Conservation (phyloP, 2,888 invertebrate genomes). For the Neoscelio sp. region DNA sequence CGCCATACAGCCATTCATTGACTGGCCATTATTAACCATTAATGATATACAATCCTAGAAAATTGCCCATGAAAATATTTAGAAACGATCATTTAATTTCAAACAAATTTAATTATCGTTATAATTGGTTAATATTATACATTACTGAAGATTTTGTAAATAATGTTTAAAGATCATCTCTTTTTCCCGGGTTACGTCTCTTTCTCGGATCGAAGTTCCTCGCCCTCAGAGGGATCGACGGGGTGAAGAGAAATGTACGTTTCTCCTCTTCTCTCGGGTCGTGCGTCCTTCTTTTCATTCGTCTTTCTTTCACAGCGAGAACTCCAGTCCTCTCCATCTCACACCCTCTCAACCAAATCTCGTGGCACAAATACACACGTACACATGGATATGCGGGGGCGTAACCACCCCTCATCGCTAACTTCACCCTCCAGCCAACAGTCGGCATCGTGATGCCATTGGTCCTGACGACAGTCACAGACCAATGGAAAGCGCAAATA, state of each 20-base stretch:
- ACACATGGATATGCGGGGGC: slow-evolving; percentile 73
- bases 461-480: slow-evolving; percentile 81
- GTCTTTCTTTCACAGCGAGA: slow-evolving; percentile 65
- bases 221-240: slow-evolving; percentile 20
- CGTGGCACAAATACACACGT: slow-evolving; percentile 50
- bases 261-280: slow-evolving; percentile 67
- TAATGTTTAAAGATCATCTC: slow-evolving; percentile 24
- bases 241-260: slow-evolving; percentile 13
- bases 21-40: too few species aligned
- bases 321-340: slow-evolving; percentile 62
- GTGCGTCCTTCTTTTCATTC: slow-evolving; percentile 73
- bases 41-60: too few species aligned
- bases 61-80: too few species aligned
- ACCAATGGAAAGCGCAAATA: slow-evolving; percentile 76
- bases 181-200: slow-evolving; percentile 72
- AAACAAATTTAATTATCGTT: too few species aligned
- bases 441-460: slow-evolving; percentile 81
- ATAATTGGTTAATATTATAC: neutral
- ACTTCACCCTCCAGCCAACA: slow-evolving; percentile 75
- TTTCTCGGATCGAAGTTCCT: slow-evolving; percentile 81
- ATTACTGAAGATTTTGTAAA: neutral
- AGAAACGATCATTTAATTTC: too few species aligned
- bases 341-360: slow-evolving; percentile 47
- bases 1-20: too few species aligned
- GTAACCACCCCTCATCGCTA: slow-evolving; percentile 78